phyloP scores from a whole-genome alignment of 2,113 vertebrate species.

The Mungos mungo region DNA sequence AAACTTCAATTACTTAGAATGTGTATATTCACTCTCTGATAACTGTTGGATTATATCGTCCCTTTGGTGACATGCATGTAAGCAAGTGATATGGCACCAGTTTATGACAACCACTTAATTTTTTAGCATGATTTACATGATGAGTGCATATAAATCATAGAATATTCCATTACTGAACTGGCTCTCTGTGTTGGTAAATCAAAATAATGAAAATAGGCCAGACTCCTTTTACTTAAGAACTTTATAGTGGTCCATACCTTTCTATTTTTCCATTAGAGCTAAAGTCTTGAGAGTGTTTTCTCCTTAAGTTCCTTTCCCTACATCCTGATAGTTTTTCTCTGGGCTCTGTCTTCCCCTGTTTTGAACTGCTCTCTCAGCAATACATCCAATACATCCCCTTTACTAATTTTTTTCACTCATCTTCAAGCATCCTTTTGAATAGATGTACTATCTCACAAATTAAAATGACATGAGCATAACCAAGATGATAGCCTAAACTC shows the following conservation, averaged over 20 bases:
- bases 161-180: background rate
- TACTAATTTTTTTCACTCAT: background rate
- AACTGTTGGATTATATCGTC: background rate
- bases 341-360: background rate
- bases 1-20: background rate
- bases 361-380: background rate
- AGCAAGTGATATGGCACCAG: background rate
- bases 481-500: background rate
- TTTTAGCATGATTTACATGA: background rate
- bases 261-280: background rate
- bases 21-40: background rate
- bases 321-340: background rate
- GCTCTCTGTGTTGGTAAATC: background rate
- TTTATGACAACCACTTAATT: background rate
- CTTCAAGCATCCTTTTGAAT: background rate
- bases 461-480: background rate
- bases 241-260: background rate
- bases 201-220: background rate
- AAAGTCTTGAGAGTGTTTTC: background rate
- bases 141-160: background rate
- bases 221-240: background rate
- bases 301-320: background rate
- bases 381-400: background rate
- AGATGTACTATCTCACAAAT: background rate
- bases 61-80: background rate